Evolutionary conservation across 2,888 invertebrate species (phyloP), one percentile per base, ranked within the genome.

Genomic region (Cryptosula pallasiana): DNA sequence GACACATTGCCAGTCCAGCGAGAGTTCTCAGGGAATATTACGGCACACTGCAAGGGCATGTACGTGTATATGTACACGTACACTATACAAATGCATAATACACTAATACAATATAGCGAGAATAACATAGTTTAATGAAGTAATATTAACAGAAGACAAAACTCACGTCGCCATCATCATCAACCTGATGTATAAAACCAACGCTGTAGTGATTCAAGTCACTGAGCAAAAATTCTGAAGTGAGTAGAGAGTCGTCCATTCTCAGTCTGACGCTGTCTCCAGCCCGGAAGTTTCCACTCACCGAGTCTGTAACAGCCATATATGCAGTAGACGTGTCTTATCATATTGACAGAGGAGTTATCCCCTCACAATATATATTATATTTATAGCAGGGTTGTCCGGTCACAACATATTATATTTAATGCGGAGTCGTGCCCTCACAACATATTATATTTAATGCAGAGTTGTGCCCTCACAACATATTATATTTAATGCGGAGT

Each of bases 101-200:
- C n/a, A n/a, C n/a, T n/a, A n/a, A n/a, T n/a, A 45, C 45, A 45
- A 45, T 45, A 45, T 45, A 45, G 45, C 45, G 45, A 45, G 45
- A 45, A 45, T 45, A 45, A 13, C 45, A 45, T 45, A 45, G 45
- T 45, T 45, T 45, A n/a, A n/a, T n/a, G 45, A 45, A 45, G 5
- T 45, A 45, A 5, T 45, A 13, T 13, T 13, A 45, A 20, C 20
- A 20, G 20, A 13, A 45, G 20, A 5, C 9, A 45, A 5, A n/a
- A 57, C 63, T 27, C 34, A 63, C 63, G n/a, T 63, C 63, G 5
- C 63, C 63, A n/a, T 63, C 63, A 63, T 63, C 63, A 32, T 63
- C 63, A 3, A 63, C 63, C 13, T 27, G 27, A 27, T 63, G 63
- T 3, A 63, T 63, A 32, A 25, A 63, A 13, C 63, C 63, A 5